Percentiles rank a stretch among this genome's conserved stretches.
Conservation (phyloP, 92 coral and sea anemone species). For the Muricea muricata region DNA sequence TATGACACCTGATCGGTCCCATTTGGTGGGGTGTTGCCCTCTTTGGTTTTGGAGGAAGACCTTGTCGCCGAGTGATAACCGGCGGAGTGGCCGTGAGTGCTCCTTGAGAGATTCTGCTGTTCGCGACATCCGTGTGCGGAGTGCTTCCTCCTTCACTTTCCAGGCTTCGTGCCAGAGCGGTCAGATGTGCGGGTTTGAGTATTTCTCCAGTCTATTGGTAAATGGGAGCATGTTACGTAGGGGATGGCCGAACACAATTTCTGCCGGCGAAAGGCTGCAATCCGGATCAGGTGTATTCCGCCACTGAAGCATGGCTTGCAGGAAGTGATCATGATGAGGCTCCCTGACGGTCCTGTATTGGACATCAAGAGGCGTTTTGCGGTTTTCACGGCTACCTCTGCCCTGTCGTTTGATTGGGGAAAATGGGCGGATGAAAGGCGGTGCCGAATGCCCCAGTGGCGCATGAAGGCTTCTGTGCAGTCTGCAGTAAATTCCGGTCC, state of each 20-base stretch:
- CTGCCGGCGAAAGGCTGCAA: constrained; percentile 52
- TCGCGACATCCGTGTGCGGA: constrained; percentile 39
- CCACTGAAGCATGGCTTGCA: constrained; percentile 51
- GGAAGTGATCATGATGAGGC: constrained; percentile 47
- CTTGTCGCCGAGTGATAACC: constrained; percentile 57
- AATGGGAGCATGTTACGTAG: constrained; percentile 48
- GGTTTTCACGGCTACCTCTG: constrained; percentile 52
- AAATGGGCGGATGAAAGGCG: constrained; percentile 14
- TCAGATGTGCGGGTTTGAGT: constrained; percentile 45
- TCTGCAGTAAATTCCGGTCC: constrained; percentile 38
- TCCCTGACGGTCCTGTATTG: constrained; percentile 56
- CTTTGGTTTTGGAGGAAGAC: constrained; percentile 74
- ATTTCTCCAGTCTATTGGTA: constrained; percentile 55
- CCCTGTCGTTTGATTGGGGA: constrained; percentile 56
- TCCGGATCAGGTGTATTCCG: constrained; percentile 54
- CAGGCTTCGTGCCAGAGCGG: constrained; percentile 52
- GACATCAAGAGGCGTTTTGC: constrained; percentile 19
- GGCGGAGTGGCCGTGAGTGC: constrained; percentile 64
- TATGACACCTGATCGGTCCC: constrained; percentile 67
- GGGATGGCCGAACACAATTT: constrained; percentile 48
- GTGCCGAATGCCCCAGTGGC: constrained; percentile 12
- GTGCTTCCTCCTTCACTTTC: constrained; percentile 58
- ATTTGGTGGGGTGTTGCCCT: constrained; percentile 73
- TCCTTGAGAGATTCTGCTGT: constrained; percentile 16
- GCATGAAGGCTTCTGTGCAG: constrained; percentile 8